Evolutionary conservation across 2,888 invertebrate genomes (phyloP), one percentile per base, ranked within the genome.

Genomic region (Cryptops parisi): DNA sequence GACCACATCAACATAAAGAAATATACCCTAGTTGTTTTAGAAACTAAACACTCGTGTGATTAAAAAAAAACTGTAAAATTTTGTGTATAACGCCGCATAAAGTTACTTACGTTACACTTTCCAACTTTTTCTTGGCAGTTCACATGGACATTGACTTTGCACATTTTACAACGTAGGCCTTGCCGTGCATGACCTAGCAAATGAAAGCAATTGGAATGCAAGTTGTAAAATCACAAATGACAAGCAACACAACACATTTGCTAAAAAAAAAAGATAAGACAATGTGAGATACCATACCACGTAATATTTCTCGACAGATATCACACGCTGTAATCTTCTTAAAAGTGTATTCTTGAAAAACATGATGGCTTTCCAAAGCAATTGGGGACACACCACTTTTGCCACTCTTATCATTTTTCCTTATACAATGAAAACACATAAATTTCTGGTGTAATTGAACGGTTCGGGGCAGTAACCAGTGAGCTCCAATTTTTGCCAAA

Each of bases 321-420:
- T 91, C 91, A 71, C 91, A 91, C 25, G 90, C 89, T 45, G 90
- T 90, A 63, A 91, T 90, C 74, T 90, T 91, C 74, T 90, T 88
- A 72, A 90, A 91, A 27, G 90, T 91, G 71, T 91, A 87, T 71
- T 91, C 90, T 71, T 88, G 86, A 74, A 90, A 84, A 68, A 84
- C 82, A 71, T 91, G 91, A 58, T 80, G 82, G 19, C 77, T 75
- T 62, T 83, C 82, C 9, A 25, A 27, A 2, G 51, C 23, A 24
- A 21, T 23, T 22, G 43, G 43, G 12, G 51, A 41, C 6, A 17
- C 43, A 15, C 43, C 51, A 21, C 17, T 22, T 43, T 23, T 24
- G 15, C 25, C 25, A n/a, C 22, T 39, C 21, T 39, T 33, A 23
- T 49, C 49, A 17, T 49, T 49, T 38, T 49, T 49, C 39, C 49